Conservation (phyloP, 2,797 vertebrate genomes). For the Myripristis murdjan region DNA sequence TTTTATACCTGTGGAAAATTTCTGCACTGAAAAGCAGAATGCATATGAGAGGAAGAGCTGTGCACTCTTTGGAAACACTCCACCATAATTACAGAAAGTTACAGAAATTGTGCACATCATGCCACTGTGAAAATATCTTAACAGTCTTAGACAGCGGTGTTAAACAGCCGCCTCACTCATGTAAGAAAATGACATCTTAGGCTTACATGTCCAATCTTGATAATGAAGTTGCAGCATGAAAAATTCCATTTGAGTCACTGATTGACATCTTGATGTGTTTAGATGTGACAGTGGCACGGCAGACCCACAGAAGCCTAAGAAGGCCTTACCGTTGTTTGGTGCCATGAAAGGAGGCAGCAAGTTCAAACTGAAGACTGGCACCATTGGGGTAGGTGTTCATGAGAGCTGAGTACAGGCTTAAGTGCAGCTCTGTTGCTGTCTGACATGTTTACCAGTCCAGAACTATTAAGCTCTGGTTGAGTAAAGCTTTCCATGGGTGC, state of each 20-base stretch:
- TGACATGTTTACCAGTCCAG: not conserved
- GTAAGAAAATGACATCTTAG: not conserved
- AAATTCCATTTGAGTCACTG: no score
- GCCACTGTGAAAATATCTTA: not conserved
- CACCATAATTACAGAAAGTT: not conserved
- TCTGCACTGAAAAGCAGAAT: not conserved
- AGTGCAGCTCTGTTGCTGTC: not conserved
- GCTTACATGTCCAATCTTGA: not conserved
- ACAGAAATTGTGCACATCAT: not conserved
- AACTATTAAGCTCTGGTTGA: no score
- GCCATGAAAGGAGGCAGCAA: conserved; percentile 99
- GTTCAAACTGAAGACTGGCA: conserved; percentile 96
- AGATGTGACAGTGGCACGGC: conserved; percentile 73
- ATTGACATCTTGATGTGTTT: conserved; percentile 17
- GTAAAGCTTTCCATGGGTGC: no score
- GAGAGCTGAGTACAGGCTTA: not conserved
- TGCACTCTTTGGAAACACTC: not conserved
- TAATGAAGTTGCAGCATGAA: no score
- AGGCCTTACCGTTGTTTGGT: conserved; percentile 93
- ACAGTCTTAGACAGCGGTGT: not conserved
- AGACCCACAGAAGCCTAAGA: conserved; percentile 87
- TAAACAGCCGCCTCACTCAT: not conserved
- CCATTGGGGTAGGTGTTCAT: conserved; percentile 88
- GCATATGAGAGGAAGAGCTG: not conserved
- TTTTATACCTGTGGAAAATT: not conserved